Evolutionary conservation across 2,888 invertebrate genomes (phyloP), one percentile per base, ranked within the genome.

Genomic region (Callosobruchus maculatus): DNA sequence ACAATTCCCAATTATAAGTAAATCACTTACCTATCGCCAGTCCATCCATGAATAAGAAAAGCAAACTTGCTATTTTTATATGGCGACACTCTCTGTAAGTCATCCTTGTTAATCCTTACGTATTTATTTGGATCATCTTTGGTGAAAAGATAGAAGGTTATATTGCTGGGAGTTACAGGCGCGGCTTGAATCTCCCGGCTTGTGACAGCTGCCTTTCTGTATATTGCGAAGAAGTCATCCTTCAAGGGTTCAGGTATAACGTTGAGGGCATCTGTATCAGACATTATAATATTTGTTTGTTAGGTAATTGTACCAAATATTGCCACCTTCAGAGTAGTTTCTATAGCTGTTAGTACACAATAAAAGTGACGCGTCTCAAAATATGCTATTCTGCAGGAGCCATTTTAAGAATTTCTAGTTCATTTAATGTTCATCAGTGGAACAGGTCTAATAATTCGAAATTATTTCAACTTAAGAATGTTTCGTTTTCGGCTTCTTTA

Each of bases 1-100:
- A n/a, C n/a, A n/a, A n/a, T n/a, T n/a, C n/a, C n/a, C n/a, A n/a
- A n/a, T n/a, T n/a, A n/a, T n/a, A 26, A 4, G 7, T 7, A 26
- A 4, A 4, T 26, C 7, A 26, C 26, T 49, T 13, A 49, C 67
- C 79, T 75, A 67, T 77, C 81, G 70, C 78, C 80, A 22, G 77
- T 80, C 83, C 83, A 84, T 7, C 83, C 83, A 71, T 84, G 83
- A 31, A 83, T 79, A 20, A 84, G 72, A 70, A 84, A 81, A 18
- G 81, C 81, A 0, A 83, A 76, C 71, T 76, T 77, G 18, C 75
- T 79, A 21, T 77, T 77, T 20, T 70, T 74, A 20, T 77, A 75
- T 26, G 71, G 67, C 7, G 82, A 71, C 26, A 77, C 70, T 22
- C 78, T 74, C 13, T 49, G 49, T 70, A 82, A 74, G 70, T 80